Base-by-base conservation (phyloP, 2,113 vertebrate genomes). In the Dasypus novemcinctus region DNA sequence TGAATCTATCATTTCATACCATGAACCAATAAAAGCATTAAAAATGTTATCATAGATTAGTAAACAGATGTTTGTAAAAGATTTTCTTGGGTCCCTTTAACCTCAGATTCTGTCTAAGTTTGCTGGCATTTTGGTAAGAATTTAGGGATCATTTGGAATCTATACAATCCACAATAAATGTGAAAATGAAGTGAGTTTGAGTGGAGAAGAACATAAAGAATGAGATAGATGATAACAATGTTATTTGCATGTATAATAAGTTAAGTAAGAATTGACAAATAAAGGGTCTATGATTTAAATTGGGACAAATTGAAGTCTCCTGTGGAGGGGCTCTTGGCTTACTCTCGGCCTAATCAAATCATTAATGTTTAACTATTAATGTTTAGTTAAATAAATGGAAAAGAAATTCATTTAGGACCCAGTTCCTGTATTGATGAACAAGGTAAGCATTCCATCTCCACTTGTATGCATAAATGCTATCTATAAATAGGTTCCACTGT, bases 121-220 rank as follows among this genome's bases (percentile, higher is more conserved):
- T 96, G 13, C 21, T 21, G 43, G 36, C 61, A 90, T 63, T 96
- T 95, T 92, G 18, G 52, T 85, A 91, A 83, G 17, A 84, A 54
- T 68, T 66, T 63, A 81, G 38, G 54, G 41, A 75, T 80, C 2
- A 74, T 72, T 82, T 46, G 11, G 41, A 85, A 2, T 36, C 52
- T 61, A 27, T 43, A 25, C 15, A 61, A 17, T 54, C 5, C 7
- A 23, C 61, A 59, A 64, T 74, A 46, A 72, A 84, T 49, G 46
- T 69, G 23, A 69, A 93, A 68, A 66, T 71, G 13, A 29, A 23
- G 10, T 84, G 78, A 41, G 27, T 52, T 91, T 92, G 20, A 88
- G 29, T 21, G 7, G 27, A 75, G n/a, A 76, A 71, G 7, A 82
- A 66, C 7, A 68, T 69, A 54, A 87, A 49, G 21, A 63, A 14